These are phyloP conservation scores for Lepidostoma basale DNA, from an alignment of 1,140 invertebrate species.

Conservation along the genomic window DNA sequence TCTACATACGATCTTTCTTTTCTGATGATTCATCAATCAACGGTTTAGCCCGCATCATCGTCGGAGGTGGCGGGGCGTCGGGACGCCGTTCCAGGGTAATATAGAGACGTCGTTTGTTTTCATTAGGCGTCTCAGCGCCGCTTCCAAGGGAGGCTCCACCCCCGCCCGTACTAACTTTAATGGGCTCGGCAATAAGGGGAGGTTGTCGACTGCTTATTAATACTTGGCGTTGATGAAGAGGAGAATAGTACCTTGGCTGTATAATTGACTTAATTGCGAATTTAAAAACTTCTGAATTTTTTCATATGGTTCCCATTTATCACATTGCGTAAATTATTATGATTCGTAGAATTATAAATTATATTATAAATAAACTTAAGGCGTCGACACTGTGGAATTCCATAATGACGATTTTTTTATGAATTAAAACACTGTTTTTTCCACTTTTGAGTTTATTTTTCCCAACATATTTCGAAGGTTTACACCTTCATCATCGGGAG, in stretches of 20 bases:
- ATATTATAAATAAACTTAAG: too few species aligned
- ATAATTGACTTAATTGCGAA: conserved; percentile 3
- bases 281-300: too few species aligned
- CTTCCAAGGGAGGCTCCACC: background rate
- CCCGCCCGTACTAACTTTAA: conserved; percentile 1
- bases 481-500: too few species aligned
- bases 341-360: background rate
- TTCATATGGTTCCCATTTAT: too few species aligned
- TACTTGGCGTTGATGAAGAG: conserved; percentile 12
- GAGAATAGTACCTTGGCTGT: background rate
- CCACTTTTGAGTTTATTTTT: too few species aligned
- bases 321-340: too few species aligned
- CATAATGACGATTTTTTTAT: too few species aligned
- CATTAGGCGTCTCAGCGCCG: conserved; percentile 36
- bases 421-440: too few species aligned
- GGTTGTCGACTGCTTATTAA: conserved; percentile 20
- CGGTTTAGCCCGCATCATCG: conserved; percentile 37
- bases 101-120: conserved; percentile 43
- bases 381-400: too few species aligned
- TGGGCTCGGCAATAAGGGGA: background rate
- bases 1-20: conserved; percentile 21
- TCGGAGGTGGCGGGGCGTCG: background rate
- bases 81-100: conserved; percentile 30
- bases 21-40: conserved; percentile 39
- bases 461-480: too few species aligned